Evolutionary conservation across 2,797 vertebrate genomes (phyloP).

Genomic region (Xenentodon cancila): DNA sequence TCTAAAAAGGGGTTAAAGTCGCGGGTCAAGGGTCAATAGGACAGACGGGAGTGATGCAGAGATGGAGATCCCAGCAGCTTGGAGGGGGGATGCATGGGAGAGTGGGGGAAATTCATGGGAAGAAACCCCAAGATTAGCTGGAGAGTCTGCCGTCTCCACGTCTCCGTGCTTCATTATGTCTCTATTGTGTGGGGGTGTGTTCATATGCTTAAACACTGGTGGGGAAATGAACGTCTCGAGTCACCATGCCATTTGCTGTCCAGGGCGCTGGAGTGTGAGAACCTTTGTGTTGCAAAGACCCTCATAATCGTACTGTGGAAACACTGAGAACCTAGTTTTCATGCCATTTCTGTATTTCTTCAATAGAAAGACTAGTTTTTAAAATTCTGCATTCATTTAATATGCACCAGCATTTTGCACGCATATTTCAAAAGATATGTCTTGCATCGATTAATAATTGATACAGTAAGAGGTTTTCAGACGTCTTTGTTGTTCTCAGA

Average conservation of each 20-base stretch:
- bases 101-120: constrained; percentile 67
- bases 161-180: constrained; percentile 66
- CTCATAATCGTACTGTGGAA: constrained; percentile 4
- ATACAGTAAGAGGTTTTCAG: too few species aligned
- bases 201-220: constrained; percentile 41
- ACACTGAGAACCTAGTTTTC: constrained; percentile 4
- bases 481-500: neutral
- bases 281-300: constrained; percentile 20
- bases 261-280: constrained; percentile 55
- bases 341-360: neutral
- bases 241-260: constrained; percentile 32
- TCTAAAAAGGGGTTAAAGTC: constrained; percentile 60
- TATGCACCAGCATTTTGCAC: neutral
- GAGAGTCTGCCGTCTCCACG: constrained; percentile 62
- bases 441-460: too few species aligned
- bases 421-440: neutral
- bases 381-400: too few species aligned
- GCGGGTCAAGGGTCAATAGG: constrained; percentile 75
- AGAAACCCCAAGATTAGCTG: constrained; percentile 66
- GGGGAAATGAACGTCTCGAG: constrained; percentile 43
- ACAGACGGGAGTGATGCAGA: constrained; percentile 36
- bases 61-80: constrained; percentile 73
- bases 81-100: constrained; percentile 40
- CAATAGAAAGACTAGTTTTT: neutral
- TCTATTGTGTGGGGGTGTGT: constrained; percentile 58